Percentiles rank a stretch among this genome's conserved stretches.
These are phyloP conservation scores for Drepana arcuata DNA, from an alignment of 1,140 invertebrate genomes.

Conservation along the genomic window DNA sequence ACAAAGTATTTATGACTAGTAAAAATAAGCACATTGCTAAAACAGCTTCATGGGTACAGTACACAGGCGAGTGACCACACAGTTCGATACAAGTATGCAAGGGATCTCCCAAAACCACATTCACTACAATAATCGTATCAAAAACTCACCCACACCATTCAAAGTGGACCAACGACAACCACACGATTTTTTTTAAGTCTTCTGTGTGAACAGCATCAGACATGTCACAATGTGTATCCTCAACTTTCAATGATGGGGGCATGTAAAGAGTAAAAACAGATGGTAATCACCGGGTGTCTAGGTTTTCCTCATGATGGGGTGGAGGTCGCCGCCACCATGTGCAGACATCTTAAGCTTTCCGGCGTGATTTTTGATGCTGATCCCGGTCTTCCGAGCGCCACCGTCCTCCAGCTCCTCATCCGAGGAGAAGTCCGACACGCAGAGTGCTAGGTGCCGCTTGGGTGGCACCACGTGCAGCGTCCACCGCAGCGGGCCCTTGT, in stretches of 20 bases:
- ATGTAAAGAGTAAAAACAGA: constrained; percentile 16
- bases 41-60: constrained; percentile 24
- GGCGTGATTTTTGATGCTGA: constrained; percentile 37
- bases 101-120: constrained; percentile 34
- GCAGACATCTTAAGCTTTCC: constrained; percentile 50
- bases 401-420: constrained; percentile 47
- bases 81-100: constrained; percentile 38
- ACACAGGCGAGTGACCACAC: constrained; percentile 16
- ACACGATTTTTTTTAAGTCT: not conserved
- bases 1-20: constrained; percentile 66
- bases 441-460: constrained; percentile 47
- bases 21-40: constrained; percentile 48
- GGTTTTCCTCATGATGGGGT: constrained; percentile 53
- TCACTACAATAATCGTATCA: constrained; percentile 34
- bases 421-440: constrained; percentile 54
- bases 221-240: constrained; percentile 11
- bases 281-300: constrained; percentile 18
- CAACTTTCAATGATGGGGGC: constrained; percentile 15
- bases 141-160: constrained; percentile 26
- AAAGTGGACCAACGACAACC: constrained; percentile 13
- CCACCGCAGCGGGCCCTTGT: constrained; percentile 49
- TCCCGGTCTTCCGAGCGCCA: constrained; percentile 41
- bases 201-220: constrained; percentile 4
- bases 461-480: constrained; percentile 46
- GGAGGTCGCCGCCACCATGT: constrained; percentile 55